Percentiles rank a stretch among this genome's conserved stretches.
Evolutionary conservation across 2,888 invertebrate genomes (phyloP).

Genomic region (Drosophila mettleri): DNA sequence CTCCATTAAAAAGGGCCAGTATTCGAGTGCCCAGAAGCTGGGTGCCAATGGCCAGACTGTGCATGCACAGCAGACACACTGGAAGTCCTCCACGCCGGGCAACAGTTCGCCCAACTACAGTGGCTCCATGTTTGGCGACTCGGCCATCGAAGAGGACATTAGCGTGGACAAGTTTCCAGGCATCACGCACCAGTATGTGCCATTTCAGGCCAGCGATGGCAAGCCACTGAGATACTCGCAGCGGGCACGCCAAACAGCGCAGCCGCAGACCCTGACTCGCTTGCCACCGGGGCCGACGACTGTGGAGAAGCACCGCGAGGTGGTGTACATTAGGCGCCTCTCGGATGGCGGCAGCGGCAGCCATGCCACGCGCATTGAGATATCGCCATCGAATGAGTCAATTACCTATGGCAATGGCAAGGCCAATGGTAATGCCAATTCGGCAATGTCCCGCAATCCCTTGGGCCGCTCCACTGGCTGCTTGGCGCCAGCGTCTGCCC

Average conservation of each 20-base stretch:
- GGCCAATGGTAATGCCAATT: constrained; percentile 31
- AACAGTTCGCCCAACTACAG: constrained; percentile 85
- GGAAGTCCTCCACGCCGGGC: constrained; percentile 84
- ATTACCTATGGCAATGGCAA: constrained; percentile 77
- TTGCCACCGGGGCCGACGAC: constrained; percentile 43
- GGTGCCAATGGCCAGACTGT: constrained; percentile 61
- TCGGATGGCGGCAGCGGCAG: constrained; percentile 81
- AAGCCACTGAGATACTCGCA: constrained; percentile 81
- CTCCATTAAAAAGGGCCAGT: constrained; percentile 85
- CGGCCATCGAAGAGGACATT: constrained; percentile 85
- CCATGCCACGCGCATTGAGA: constrained; percentile 84
- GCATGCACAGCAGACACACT: constrained; percentile 71
- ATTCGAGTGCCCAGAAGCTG: constrained; percentile 79
- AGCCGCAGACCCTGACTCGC: constrained; percentile 52
- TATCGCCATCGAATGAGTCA: constrained; percentile 84
- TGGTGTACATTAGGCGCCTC: constrained; percentile 83
- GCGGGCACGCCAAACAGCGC: constrained; percentile 65
- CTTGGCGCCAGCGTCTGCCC: constrained; percentile 49
- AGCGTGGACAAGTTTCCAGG: constrained; percentile 85
- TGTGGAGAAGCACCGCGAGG: constrained; percentile 82
- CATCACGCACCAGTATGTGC: constrained; percentile 82
- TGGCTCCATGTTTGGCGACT: constrained; percentile 85
- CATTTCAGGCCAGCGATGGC: constrained; percentile 79
- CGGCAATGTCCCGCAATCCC: constrained; percentile 68
- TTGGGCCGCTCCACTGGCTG: constrained; percentile 76